A percentile compares a stretch with the other conserved stretches of the same genome.
These are phyloP conservation scores for Myotis myotis DNA, from an alignment of 2,797 vertebrate genomes.

Conservation along the genomic window DNA sequence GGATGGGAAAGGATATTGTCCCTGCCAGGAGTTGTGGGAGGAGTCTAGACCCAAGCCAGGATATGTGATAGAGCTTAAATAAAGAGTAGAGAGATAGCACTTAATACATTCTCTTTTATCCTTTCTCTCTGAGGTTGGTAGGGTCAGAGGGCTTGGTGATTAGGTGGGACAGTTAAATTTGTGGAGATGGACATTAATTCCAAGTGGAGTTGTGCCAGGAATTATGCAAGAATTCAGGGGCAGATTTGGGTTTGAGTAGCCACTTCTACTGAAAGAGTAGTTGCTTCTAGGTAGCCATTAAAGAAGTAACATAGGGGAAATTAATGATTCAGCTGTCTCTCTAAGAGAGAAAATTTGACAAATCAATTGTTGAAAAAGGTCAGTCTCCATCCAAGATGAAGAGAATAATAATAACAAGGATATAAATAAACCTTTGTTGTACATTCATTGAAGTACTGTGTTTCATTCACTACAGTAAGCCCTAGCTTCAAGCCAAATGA, in stretches of 20 bases:
- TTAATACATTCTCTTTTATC: not conserved
- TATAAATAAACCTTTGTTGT: not conserved
- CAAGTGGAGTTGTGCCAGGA: not conserved
- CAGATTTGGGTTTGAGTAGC: not conserved
- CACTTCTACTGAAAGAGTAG: not conserved
- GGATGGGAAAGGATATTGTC: not conserved
- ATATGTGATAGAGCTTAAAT: not conserved
- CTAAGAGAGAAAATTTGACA: not conserved
- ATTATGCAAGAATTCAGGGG: not conserved
- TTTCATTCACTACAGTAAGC: not conserved
- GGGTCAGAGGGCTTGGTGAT: not conserved
- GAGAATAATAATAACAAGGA: not conserved
- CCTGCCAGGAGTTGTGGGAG: not conserved
- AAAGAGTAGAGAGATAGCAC: not conserved
- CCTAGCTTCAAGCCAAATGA: not conserved
- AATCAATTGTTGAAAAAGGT: not conserved
- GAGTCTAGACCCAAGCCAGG: not conserved
- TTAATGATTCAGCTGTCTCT: not conserved
- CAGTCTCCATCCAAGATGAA: not conserved
- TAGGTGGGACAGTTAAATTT: not conserved
- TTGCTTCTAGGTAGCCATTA: not conserved
- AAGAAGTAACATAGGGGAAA: not conserved
- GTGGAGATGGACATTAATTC: not conserved
- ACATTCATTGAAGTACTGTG: not conserved
- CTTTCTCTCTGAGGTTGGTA: not conserved